Base-by-base conservation (phyloP, 2,797 vertebrate species). In the Vireo griseus region DNA sequence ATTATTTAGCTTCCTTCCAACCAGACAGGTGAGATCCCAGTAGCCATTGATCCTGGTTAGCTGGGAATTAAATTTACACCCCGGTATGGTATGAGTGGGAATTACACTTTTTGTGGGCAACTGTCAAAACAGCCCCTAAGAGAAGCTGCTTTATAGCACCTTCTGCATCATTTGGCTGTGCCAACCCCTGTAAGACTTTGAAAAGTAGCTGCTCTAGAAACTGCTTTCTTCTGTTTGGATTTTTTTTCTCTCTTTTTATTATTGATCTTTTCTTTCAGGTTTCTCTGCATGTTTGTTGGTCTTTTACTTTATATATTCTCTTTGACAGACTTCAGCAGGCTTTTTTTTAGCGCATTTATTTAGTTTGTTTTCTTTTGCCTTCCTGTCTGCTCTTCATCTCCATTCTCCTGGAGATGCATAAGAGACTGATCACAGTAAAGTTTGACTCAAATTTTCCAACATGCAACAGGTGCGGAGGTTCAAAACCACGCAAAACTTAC, bases 341-440 rank as follows among this genome's bases (percentile, higher is more conserved):
- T 16, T 29, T 82, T 83, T 71, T 81, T 84, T 74, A 62, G 13
- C 12, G 3, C 18, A 88, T 88, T 92, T 71, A 77, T 86, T 95
- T 93, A n/a, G 19, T 55, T 94, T 93, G 42, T 79, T 79, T 77
- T 96, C 76, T 86, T 88, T 26, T n/a, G 12, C 18, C 14, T 92
- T 71, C 47, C 50, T 83, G 29, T 37, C 66, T 85, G 3, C 51
- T 90, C 71, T 94, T 88, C 62, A 57, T 31, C 40, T 68, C 40
- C 8, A n/a, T 2, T 54, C 25, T 81, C 48, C 22, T 54, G 37
- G 44, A 95, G 37, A 37, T 33, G 25, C 8, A 66, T 63, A 40
- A 77, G 21, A 35, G 12, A 78, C 86, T 25, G 26, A 88, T 82
- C 52, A 72, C 16, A 76, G 31, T 62, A 59, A 92, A 83, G 12